Conservation (phyloP, 2,113 vertebrate genomes). For the Hippocampus mohnikei region DNA sequence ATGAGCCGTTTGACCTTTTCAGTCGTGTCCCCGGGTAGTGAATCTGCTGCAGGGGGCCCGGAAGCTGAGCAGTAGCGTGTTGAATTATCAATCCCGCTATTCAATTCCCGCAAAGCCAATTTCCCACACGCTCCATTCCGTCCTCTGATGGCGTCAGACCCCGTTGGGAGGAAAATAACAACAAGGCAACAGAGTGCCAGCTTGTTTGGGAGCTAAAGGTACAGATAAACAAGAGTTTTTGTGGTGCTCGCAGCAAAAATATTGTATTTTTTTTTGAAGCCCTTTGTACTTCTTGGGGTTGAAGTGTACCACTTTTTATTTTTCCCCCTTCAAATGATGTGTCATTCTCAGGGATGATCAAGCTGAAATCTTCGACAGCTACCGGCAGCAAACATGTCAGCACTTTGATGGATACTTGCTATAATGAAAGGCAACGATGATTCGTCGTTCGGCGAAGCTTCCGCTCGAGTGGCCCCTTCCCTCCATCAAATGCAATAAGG, state of each 20-base stretch:
- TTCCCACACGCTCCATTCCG: slow-evolving; percentile 57
- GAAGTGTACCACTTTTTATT: background rate
- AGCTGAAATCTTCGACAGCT: slow-evolving; percentile 57
- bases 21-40: slow-evolving; percentile 62
- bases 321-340: slow-evolving; percentile 48
- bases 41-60: slow-evolving; percentile 65
- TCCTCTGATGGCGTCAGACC: slow-evolving; percentile 58
- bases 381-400: slow-evolving; percentile 63
- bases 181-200: slow-evolving; percentile 13
- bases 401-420: slow-evolving; percentile 60
- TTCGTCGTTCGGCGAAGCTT: slow-evolving; percentile 64
- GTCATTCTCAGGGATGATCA: slow-evolving; percentile 33
- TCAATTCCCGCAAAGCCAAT: slow-evolving; percentile 52
- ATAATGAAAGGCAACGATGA: slow-evolving; percentile 59
- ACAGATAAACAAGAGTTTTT: slow-evolving; percentile 54
- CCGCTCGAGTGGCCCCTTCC: slow-evolving; percentile 39
- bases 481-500: slow-evolving; percentile 43
- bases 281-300: slow-evolving; percentile 38
- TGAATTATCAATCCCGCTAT: slow-evolving; percentile 69
- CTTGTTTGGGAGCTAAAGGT: slow-evolving; percentile 52
- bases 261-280: slow-evolving; percentile 43
- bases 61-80: slow-evolving; percentile 54
- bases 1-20: slow-evolving; percentile 73
- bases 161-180: slow-evolving; percentile 30
- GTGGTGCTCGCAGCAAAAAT: slow-evolving; percentile 20